A percentile compares a stretch with the other conserved stretches of the same genome.
Evolutionary conservation across 2,113 vertebrate genomes (phyloP).

Genomic region (Charina bottae): DNA sequence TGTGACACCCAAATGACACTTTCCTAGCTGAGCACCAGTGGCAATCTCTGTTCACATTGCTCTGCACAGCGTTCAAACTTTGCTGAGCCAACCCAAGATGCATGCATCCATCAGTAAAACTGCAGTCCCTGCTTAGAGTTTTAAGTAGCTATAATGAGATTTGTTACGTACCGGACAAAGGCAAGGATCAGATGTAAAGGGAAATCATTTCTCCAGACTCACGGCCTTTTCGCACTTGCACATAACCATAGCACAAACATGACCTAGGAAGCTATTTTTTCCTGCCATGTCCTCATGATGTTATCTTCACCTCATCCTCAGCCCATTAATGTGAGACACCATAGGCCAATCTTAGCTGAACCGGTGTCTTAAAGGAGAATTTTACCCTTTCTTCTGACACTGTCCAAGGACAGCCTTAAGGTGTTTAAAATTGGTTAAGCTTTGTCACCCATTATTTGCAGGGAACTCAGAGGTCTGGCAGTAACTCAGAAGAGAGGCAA

Average conservation of each 20-base stretch:
- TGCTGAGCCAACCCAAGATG: background rate
- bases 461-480: no score
- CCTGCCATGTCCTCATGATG: background rate
- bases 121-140: background rate
- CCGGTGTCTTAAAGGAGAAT: background rate
- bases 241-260: background rate
- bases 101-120: background rate
- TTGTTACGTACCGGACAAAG: background rate
- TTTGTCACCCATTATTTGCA: no score
- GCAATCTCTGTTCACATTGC: background rate
- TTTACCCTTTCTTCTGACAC: background rate
- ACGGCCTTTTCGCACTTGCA: background rate
- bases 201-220: background rate
- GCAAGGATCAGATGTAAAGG: background rate
- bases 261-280: background rate
- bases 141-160: background rate
- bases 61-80: background rate
- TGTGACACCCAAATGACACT: background rate
- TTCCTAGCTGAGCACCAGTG: background rate
- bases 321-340: background rate
- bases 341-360: background rate
- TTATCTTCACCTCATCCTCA: background rate
- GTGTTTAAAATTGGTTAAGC: no score
- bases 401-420: no score
- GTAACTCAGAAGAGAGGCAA: no score